Base-by-base conservation (phyloP, 2,113 vertebrate genomes). In the Eulacestoma nigropectus region DNA sequence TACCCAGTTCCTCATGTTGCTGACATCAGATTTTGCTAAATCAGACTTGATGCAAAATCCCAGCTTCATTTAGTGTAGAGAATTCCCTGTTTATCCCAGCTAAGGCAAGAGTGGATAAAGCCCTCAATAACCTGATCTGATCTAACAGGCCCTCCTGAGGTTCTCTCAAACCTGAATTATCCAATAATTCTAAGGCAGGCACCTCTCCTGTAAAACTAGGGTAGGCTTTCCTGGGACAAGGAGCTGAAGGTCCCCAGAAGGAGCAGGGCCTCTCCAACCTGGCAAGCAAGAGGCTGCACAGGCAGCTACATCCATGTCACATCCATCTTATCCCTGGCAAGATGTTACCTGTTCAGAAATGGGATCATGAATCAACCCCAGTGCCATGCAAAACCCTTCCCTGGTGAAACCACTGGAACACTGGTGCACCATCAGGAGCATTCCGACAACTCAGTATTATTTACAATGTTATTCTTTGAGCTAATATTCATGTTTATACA, bases 1-100 rank as follows among this genome's bases (percentile, higher is more conserved):
- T n/a, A 13, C 15, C 4, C 2, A 2, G 33, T 55, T n/a, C 42
- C 49, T 67, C 47, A 4, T 1, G 0, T 7, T 47, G 33, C 39
- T 64, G 64, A 52, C 7, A 63, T 46, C 41, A 72, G 41, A 49
- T 44, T 81, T 49, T 81, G 82, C 35, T 67, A 68, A 89, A 89
- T 75, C 35, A 84, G 68, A 39, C 42, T 86, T 46, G 21, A 53
- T 19, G 13, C 11, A 81, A 90, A 90, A 21, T n/a, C 19, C 9
- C 26, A 63, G 30, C 47, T 80, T 74, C 17, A 47, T 84, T 92
- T 63, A 55, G 63, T 33, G 72, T 10, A 70, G 52, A 80, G 6
- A 67, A 67, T 55, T 80, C 33, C 32, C 30, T 65, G 23, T 30
- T 86, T 10, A 3, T 55, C 42, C 44, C 44, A 70, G 32, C 16